phyloP scores from a whole-genome alignment of 2,113 vertebrate species.

The Phoenicopterus ruber region DNA sequence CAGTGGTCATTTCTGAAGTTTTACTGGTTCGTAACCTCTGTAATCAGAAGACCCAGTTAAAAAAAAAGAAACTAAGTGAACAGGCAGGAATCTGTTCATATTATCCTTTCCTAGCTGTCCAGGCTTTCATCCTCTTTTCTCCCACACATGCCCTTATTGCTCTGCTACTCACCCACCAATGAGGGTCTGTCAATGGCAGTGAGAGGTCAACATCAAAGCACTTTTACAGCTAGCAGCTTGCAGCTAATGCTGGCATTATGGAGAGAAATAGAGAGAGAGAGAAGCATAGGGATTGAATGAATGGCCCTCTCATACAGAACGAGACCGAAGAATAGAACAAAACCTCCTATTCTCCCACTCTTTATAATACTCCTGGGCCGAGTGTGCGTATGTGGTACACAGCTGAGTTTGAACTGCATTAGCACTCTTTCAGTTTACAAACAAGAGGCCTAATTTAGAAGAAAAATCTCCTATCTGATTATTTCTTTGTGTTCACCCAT shows the following conservation, averaged over 20 bases:
- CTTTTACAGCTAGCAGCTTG: slow-evolving; percentile 85
- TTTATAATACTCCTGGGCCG: slow-evolving; percentile 80
- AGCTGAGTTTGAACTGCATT: slow-evolving; percentile 76
- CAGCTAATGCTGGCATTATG: slow-evolving; percentile 91
- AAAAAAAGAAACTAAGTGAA: slow-evolving; percentile 77
- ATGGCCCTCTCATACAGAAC: slow-evolving; percentile 80
- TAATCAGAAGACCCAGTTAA: slow-evolving; percentile 82
- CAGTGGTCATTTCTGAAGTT: slow-evolving; percentile 75
- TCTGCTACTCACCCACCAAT: slow-evolving; percentile 84
- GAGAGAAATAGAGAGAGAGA: slow-evolving; percentile 83
- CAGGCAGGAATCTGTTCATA: slow-evolving; percentile 90
- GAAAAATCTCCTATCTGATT: slow-evolving; percentile 78
- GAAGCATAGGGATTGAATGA: slow-evolving; percentile 70
- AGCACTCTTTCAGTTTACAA: slow-evolving; percentile 93
- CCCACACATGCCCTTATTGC: slow-evolving; percentile 87
- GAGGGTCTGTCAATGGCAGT: slow-evolving; percentile 79
- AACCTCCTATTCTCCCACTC: slow-evolving; percentile 88
- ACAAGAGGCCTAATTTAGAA: slow-evolving; percentile 95
- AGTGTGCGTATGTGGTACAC: slow-evolving; percentile 60
- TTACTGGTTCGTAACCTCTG: slow-evolving; percentile 73
- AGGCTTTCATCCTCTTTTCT: slow-evolving; percentile 91
- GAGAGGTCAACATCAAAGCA: slow-evolving; percentile 93
- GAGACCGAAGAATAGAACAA: slow-evolving; percentile 85
- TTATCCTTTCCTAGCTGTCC: slow-evolving; percentile 81
- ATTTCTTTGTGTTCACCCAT: slow-evolving; percentile 76